These are phyloP conservation scores for Pandemis cinnamomeana DNA, from an alignment of 2,888 invertebrate genomes.

Conservation along the genomic window DNA sequence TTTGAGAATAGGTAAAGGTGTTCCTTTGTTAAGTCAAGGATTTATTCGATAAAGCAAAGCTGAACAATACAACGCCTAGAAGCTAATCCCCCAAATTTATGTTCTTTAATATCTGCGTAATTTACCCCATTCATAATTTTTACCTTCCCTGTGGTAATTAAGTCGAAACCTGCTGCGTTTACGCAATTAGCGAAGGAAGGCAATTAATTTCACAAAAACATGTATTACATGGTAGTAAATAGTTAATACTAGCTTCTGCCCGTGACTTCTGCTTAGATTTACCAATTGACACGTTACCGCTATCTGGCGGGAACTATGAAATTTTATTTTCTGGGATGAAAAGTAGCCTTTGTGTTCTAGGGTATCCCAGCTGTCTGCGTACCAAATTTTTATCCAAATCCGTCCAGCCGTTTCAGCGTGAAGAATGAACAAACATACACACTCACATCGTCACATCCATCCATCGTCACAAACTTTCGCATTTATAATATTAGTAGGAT, in stretches of 20 bases:
- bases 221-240: background rate
- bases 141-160: slow-evolving; percentile 6
- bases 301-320: too few species aligned
- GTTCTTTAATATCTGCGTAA: slow-evolving; percentile 24
- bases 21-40: background rate
- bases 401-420: too few species aligned
- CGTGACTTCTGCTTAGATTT: background rate
- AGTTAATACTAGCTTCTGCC: background rate
- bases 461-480: too few species aligned
- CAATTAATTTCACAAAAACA: background rate
- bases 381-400: too few species aligned
- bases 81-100: slow-evolving; percentile 33
- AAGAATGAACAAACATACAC: too few species aligned
- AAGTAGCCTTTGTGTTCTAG: too few species aligned
- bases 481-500: too few species aligned
- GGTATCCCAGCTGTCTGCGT: too few species aligned
- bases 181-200: background rate
- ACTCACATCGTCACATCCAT: too few species aligned
- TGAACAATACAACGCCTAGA: slow-evolving; percentile 10
- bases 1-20: background rate
- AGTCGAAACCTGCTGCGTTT: slow-evolving; percentile 1
- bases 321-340: too few species aligned
- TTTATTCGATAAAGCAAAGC: slow-evolving; percentile 16
- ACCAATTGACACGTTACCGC: too few species aligned
- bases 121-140: slow-evolving; percentile 28